A percentile compares a stretch with the other conserved stretches of the same genome.
Evolutionary conservation across 2,113 vertebrate species (phyloP).

Genomic region (Irena cyanogastra): DNA sequence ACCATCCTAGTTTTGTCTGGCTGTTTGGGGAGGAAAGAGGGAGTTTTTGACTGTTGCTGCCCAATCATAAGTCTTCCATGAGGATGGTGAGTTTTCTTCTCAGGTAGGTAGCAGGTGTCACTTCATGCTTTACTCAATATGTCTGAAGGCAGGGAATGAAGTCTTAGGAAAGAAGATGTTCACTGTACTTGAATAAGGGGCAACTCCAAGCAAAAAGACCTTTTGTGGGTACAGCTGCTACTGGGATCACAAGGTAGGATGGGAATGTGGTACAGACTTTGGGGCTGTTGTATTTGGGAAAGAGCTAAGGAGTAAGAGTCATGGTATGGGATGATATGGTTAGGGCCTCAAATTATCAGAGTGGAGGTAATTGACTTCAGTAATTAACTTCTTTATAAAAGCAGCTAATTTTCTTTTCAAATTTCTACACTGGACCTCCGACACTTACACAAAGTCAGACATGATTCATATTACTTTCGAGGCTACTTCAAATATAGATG

Average conservation of each 20-base stretch:
- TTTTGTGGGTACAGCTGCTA: not conserved
- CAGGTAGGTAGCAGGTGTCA: not conserved
- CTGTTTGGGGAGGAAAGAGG: not conserved
- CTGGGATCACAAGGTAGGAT: not conserved
- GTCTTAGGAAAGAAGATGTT: not conserved
- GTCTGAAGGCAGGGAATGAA: not conserved
- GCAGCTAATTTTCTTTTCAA: not conserved
- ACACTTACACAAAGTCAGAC: not conserved
- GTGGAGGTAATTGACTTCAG: not conserved
- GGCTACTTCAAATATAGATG: conserved; percentile 21
- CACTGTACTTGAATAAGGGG: not conserved
- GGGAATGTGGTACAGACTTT: not conserved
- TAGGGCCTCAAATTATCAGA: not conserved
- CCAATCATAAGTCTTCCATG: not conserved
- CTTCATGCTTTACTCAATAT: not conserved
- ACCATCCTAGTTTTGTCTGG: not conserved
- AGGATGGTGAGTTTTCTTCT: not conserved
- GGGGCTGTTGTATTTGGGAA: not conserved
- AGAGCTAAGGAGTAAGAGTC: not conserved
- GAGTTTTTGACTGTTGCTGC: not conserved
- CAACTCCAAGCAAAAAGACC: not conserved
- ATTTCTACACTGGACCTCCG: not conserved
- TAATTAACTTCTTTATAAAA: not conserved
- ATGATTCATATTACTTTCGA: conserved; percentile 26
- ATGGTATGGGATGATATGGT: not conserved